These are phyloP conservation scores for Leucopternis melanops DNA, from an alignment of 2,113 vertebrate species.

Conservation along the genomic window DNA sequence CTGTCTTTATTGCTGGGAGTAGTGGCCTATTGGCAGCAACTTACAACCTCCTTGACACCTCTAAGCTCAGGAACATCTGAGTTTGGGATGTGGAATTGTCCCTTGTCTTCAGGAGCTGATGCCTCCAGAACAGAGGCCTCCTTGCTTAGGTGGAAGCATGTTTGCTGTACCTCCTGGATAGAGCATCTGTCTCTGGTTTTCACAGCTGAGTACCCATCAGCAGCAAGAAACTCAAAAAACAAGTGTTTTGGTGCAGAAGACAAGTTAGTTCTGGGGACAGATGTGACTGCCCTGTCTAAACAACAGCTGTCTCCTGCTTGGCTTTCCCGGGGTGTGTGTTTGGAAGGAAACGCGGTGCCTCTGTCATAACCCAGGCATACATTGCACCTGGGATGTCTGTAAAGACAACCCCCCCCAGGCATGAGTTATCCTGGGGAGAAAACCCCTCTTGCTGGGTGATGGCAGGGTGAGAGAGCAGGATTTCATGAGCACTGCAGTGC, in stretches of 20 bases:
- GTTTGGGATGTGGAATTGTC: not conserved
- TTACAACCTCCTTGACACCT: not conserved
- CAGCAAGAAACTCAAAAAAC: not conserved
- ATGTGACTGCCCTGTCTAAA: not conserved
- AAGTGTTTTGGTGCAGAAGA: not conserved
- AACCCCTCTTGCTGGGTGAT: not conserved
- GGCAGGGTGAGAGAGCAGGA: not conserved
- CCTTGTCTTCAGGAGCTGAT: not conserved
- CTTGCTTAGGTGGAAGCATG: not conserved
- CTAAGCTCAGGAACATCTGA: not conserved
- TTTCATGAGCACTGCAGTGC: not conserved
- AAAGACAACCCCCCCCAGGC: not conserved
- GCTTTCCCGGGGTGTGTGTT: not conserved
- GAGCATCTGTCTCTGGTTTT: not conserved
- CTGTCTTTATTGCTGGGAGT: not conserved
- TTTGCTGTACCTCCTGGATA: not conserved
- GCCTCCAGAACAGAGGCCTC: not conserved
- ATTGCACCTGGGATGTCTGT: not conserved
- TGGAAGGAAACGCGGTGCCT: not conserved
- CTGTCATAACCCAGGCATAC: not conserved
- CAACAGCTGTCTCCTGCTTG: not conserved
- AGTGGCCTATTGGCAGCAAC: not conserved
- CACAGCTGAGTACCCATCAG: not conserved
- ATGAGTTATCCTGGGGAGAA: not conserved
- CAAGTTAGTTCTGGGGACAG: not conserved